Evolutionary conservation across 2,113 vertebrate species (phyloP).

Genomic region (Dicaeum eximium): DNA sequence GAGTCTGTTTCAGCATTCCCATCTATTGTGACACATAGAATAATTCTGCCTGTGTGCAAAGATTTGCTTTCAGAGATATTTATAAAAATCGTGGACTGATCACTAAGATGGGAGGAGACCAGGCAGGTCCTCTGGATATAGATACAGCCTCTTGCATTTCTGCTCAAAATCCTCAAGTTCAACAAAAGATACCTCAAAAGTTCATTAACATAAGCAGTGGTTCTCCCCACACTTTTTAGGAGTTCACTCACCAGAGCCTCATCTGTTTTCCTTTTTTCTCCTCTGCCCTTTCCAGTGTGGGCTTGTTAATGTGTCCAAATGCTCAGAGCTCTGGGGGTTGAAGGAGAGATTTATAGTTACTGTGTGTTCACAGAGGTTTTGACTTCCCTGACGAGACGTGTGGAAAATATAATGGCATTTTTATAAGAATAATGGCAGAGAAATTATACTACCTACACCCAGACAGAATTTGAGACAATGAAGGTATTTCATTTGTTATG

Average conservation of each 20-base stretch:
- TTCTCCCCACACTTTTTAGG: neutral
- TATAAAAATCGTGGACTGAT: neutral
- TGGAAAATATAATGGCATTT: neutral
- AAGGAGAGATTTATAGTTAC: neutral
- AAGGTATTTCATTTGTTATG: neutral
- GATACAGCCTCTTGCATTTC: neutral
- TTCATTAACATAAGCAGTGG: neutral
- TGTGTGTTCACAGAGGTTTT: neutral
- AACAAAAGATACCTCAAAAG: neutral
- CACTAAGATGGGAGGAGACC: neutral
- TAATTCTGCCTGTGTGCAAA: neutral
- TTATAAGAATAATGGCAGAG: neutral
- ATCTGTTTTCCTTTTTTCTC: neutral
- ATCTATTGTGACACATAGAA: neutral
- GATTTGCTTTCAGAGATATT: neutral
- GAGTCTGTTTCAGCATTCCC: neutral
- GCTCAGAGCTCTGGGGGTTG: neutral
- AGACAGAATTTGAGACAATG: neutral
- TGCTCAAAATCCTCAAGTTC: neutral
- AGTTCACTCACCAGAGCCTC: neutral
- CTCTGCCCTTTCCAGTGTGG: neutral
- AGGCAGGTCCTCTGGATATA: neutral
- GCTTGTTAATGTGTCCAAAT: neutral
- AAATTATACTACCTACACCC: neutral
- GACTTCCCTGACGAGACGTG: neutral